Base-by-base conservation (phyloP, 2,888 invertebrate genomes). In the Entomobrya multifasciata region DNA sequence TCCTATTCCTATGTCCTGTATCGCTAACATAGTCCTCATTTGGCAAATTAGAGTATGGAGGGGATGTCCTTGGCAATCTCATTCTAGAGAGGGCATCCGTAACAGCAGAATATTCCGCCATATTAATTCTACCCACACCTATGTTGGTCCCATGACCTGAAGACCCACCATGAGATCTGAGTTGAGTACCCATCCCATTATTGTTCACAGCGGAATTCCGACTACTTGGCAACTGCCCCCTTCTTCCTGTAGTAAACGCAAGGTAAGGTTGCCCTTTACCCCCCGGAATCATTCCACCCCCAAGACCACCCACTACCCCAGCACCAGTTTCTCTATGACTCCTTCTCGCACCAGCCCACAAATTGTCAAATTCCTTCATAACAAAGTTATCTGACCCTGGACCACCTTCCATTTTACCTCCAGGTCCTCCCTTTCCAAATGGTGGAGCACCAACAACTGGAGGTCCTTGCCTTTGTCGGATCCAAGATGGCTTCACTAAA, bases 41-140 rank as follows among this genome's bases (percentile, higher is more conserved):
- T 36, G 90, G 89, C 60, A 91, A 88, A 87, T 90, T 90, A 20
- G 90, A 89, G 81, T 91, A 91, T 30, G 91, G 91, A 10, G 91
- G 91, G 20, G 91, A 91, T 55, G 90, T 90, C 15, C 89, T 83
- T 49, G 91, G 91, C 65, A 89, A 88, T 91, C 90, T 91, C 91
- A 90, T 92, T 90, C 91, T 91, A 79, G 91, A 92, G 82, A 93
- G 91, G 15, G 92, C 93, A 90, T 93, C 92, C 47, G 92, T 92
- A 77, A 93, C 92, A 88, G 92, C 92, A 3, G 92, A 91, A 90
- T 92, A 93, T 88, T 92, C 92, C 87, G 92, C 92, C 90, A 92
- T 91, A 91, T 93, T 92, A 87, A 93, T 91, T 89, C 92, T 92
- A 72, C 93, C 93, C 10, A 30, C 72, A 17, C 62, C 84, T 30